Evolutionary conservation across 2,888 invertebrate genomes (phyloP).

Genomic region (Machimus rusticus): DNA sequence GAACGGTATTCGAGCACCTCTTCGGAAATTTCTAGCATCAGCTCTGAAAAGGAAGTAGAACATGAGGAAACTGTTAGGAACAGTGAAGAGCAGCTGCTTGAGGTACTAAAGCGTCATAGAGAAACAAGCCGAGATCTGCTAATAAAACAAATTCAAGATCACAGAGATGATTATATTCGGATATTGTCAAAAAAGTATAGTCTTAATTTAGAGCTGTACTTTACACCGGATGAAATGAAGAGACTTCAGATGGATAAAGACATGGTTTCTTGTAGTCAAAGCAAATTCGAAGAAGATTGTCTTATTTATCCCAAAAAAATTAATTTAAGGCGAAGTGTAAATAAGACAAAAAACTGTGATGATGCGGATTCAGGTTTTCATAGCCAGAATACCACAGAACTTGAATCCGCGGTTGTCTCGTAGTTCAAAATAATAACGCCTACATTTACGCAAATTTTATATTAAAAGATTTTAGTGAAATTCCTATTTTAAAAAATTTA

Average conservation of each 20-base stretch:
- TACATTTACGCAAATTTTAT: neutral
- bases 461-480: neutral
- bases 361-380: conserved; percentile 45
- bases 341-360: conserved; percentile 27
- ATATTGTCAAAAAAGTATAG: conserved; percentile 22
- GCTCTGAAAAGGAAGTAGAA: neutral
- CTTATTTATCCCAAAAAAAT: conserved; percentile 6
- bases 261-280: neutral
- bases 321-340: neutral
- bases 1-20: neutral
- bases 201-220: neutral
- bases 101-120: neutral
- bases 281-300: neutral
- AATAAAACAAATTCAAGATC: neutral
- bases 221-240: neutral
- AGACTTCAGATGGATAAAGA: neutral
- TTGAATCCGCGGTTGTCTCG: neutral
- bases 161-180: conserved; percentile 35
- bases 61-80: neutral
- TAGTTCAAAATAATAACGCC: neutral
- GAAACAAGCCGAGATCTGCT: neutral
- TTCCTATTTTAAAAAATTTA: neutral
- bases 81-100: neutral
- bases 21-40: neutral
- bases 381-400: conserved; percentile 35